Evolutionary conservation across 2,113 vertebrate genomes (phyloP).

Genomic region (Nymphicus hollandicus): DNA sequence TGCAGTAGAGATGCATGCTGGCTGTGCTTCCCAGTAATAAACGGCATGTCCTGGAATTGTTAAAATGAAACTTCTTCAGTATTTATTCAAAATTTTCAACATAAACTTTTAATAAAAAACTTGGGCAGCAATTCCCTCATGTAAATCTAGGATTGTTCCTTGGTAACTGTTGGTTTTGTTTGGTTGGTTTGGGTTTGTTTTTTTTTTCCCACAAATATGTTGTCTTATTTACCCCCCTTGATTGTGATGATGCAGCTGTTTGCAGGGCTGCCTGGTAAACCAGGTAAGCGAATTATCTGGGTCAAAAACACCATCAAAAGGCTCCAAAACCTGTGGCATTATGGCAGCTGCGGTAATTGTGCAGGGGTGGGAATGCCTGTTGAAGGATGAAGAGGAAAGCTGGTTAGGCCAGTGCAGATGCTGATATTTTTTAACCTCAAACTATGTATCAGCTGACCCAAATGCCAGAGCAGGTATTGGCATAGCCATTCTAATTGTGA

Average conservation of each 20-base stretch:
- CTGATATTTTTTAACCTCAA: not conserved
- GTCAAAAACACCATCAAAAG: not conserved
- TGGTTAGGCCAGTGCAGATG: not conserved
- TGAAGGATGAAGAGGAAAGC: not conserved
- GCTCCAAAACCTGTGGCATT: not conserved
- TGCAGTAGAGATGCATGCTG: not conserved
- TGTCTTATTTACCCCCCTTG: not conserved
- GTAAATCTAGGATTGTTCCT: not conserved
- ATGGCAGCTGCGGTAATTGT: not conserved
- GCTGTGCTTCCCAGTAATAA: not conserved
- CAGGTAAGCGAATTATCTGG: not conserved
- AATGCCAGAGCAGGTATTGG: not conserved
- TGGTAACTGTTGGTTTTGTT: not conserved
- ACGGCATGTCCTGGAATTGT: not conserved
- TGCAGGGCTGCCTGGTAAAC: not conserved
- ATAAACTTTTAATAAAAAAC: not conserved
- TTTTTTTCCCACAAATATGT: not conserved
- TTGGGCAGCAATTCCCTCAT: not conserved
- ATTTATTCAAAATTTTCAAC: not conserved
- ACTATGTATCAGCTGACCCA: not conserved
- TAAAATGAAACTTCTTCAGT: not conserved
- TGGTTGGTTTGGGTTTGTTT: fast-evolving
- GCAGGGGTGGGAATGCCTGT: not conserved
- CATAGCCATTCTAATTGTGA: not conserved
- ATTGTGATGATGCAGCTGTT: not conserved